Base-by-base conservation (phyloP, 2,888 invertebrate genomes). In the Pammene aurita region DNA sequence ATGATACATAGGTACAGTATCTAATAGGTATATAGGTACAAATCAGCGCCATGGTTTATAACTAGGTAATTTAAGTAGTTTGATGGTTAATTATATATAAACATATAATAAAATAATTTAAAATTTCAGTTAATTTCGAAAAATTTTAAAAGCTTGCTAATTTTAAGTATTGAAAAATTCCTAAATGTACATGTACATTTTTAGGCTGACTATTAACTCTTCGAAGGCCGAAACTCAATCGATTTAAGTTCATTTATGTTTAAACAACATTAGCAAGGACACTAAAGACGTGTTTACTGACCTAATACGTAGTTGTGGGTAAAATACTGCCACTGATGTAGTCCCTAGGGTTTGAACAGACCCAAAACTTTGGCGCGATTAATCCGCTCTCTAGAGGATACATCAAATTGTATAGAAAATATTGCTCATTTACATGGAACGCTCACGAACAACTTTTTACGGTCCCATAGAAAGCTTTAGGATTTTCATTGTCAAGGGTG, bases 351-450 rank as follows among this genome's bases (percentile, higher is more conserved):
- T 26, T 26, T 44, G 50, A 46, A 18, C 35, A 35, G 69, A 58
- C 69, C 69, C 69, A 55, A 69, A 65, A 69, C 69, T 69, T 65
- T 48, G 58, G 34, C 38, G 48, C 64, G 58, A 69, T 69, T 69
- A 65, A 69, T 60, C 69, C 64, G 35, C 14, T 13, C 41, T 16
- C 41, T 34, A 64, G 68, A 58, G 57, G 16, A 34, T 50, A 42
- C 56, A 26, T 48, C 58, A 64, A 65, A 69, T 65, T 69, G 69
- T 65, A 41, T 54, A 55, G 58, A 69, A 65, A 69, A 69, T 65
- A 65, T 60, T 65, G 48, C 60, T 65, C 58, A 65, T 64, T 65
- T 69, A 64, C 58, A 64, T 69, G 58, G 35, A 54, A 60, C 46
- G 13, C n/a, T 62, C 42, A 52, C 34, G 14, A 58, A 38, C 14